Percentiles rank a stretch among this genome's conserved stretches.
These are phyloP conservation scores for Troides aeacus DNA, from an alignment of 2,888 invertebrate genomes.

Conservation along the genomic window DNA sequence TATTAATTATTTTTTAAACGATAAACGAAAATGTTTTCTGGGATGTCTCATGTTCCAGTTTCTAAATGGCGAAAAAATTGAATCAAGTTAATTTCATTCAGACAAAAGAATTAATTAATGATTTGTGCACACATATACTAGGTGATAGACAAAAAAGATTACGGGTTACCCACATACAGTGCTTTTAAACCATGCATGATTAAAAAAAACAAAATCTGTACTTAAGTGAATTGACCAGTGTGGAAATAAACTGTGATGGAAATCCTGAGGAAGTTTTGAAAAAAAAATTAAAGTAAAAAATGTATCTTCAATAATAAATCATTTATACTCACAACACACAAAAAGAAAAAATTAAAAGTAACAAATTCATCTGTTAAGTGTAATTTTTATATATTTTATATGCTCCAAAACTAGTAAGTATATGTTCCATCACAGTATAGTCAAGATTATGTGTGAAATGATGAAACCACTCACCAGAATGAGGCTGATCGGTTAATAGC, in stretches of 20 bases:
- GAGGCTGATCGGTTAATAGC: constrained; percentile 82
- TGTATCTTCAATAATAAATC: too few relatives aligned
- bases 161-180: constrained; percentile 4
- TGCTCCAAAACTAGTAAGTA: not conserved
- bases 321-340: too few relatives aligned
- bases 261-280: not conserved
- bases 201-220: not conserved
- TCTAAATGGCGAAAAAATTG: not conserved
- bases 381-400: too few relatives aligned
- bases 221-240: not conserved
- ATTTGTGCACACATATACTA: constrained; percentile 13
- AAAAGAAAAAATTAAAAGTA: too few relatives aligned
- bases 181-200: constrained; percentile 9
- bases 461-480: constrained; percentile 73
- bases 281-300: too few relatives aligned
- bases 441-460: constrained; percentile 9
- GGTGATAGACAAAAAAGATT: constrained; percentile 10
- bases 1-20: not conserved
- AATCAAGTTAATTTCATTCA: too few relatives aligned
- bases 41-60: not conserved
- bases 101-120: constrained; percentile 5
- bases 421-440: constrained; percentile 24
- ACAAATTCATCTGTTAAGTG: too few relatives aligned
- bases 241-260: constrained; percentile 14
- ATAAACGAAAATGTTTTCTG: not conserved